These are phyloP conservation scores for Tretioscincus oriximinensis DNA, from an alignment of 2,113 vertebrate genomes.

Conservation along the genomic window DNA sequence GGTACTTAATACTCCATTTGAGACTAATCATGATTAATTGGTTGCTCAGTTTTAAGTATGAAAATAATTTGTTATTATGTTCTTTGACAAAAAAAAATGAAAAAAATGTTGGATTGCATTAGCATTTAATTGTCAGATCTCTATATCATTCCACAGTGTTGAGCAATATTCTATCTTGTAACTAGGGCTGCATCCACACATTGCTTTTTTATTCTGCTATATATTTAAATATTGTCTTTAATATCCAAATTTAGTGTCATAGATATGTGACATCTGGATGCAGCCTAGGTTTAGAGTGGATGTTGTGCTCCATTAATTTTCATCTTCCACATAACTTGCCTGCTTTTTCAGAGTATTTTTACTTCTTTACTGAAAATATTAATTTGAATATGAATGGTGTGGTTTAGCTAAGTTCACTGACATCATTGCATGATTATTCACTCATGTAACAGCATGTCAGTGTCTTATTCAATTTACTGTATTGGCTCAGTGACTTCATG, in stretches of 20 bases:
- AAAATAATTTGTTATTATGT: constrained; percentile 38
- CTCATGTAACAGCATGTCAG: neutral
- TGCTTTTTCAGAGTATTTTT: neutral
- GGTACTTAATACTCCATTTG: constrained; percentile 45
- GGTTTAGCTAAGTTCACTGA: neutral
- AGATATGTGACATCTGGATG: no score
- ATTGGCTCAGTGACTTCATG: neutral
- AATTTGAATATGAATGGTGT: neutral
- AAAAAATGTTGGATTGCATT: neutral
- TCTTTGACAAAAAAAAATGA: constrained; percentile 35
- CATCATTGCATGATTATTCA: neutral
- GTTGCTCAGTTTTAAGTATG: constrained; percentile 35
- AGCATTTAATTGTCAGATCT: neutral
- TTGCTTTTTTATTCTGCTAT: no score
- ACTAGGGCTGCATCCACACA: neutral
- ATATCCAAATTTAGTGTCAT: no score
- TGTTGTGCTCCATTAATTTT: neutral
- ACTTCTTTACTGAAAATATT: neutral
- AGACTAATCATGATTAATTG: constrained; percentile 62
- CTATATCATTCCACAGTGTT: neutral
- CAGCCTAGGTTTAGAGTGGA: neutral
- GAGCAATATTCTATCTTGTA: neutral
- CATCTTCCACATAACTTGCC: neutral
- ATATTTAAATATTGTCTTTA: no score
- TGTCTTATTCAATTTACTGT: neutral